phyloP scores from a whole-genome alignment of 2,888 invertebrate species.

The Nasonovia ribisnigri region DNA sequence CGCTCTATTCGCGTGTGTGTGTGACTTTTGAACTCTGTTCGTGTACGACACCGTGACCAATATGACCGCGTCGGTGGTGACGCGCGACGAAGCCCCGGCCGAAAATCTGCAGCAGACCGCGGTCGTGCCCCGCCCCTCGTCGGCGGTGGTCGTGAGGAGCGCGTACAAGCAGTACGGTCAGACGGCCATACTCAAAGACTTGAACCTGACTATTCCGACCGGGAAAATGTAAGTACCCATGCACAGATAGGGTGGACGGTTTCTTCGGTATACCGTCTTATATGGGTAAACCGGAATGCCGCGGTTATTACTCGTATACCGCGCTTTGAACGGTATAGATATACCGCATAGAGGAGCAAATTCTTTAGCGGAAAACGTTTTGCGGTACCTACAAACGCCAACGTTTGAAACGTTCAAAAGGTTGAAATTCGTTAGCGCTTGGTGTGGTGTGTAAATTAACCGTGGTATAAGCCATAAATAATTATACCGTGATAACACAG shows the following conservation, averaged over 20 bases:
- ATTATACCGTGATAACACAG: too few relatives aligned
- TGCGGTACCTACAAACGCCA: too few relatives aligned
- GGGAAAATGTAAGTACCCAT: conserved; percentile 81
- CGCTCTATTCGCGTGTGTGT: neutral
- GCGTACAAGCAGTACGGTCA: conserved; percentile 69
- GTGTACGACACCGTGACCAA: neutral
- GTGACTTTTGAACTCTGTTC: neutral
- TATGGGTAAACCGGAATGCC: neutral
- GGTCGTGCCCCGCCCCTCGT: conserved; percentile 29
- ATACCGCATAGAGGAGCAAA: too few relatives aligned
- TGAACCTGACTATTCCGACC: conserved; percentile 81
- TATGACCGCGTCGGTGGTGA: neutral
- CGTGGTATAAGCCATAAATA: too few relatives aligned
- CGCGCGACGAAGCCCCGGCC: neutral
- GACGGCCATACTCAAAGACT: conserved; percentile 76
- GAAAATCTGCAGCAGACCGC: neutral
- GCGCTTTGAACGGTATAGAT: neutral
- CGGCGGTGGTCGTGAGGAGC: conserved; percentile 67
- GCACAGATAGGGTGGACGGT: too few relatives aligned
- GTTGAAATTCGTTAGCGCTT: too few relatives aligned
- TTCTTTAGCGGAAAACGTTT: too few relatives aligned
- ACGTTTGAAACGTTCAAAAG: too few relatives aligned
- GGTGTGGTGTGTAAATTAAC: too few relatives aligned
- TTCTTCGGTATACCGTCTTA: too few relatives aligned
- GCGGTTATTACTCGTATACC: neutral